Evolutionary conservation across 2,888 invertebrate genomes (phyloP).

Genomic region (Camponotus fellah): DNA sequence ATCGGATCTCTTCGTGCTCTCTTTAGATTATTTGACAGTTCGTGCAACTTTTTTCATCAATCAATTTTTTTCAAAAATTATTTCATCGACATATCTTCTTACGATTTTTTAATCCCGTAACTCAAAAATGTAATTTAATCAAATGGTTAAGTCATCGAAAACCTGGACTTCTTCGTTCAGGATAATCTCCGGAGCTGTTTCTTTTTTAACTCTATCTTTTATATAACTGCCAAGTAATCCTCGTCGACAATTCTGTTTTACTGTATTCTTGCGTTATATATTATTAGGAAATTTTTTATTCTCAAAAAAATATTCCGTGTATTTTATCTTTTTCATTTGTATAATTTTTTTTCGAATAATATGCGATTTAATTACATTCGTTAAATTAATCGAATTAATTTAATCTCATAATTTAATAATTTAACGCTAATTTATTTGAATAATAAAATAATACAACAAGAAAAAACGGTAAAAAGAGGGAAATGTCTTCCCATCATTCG

Average conservation of each 20-base stretch:
- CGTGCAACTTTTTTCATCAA: too few species aligned
- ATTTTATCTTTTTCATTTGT: not conserved
- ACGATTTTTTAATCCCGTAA: not conserved
- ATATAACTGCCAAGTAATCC: not conserved
- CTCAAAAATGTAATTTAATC: constrained; percentile 7
- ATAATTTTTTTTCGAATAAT: not conserved
- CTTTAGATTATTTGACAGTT: not conserved
- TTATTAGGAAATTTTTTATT: not conserved
- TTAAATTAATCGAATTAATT: constrained; percentile 12
- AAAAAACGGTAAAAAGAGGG: not conserved
- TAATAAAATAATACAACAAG: constrained; percentile 2
- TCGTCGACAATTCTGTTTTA: not conserved
- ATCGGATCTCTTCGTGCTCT: not conserved
- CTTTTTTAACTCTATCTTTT: not conserved
- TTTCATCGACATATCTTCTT: not conserved
- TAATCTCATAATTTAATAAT: not conserved
- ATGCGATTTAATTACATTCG: not conserved
- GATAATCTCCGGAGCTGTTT: not conserved
- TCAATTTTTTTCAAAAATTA: not conserved
- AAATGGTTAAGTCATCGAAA: not conserved
- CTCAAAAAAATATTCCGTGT: not conserved
- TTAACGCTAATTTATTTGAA: not conserved
- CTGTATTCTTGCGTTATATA: not conserved
- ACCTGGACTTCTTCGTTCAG: not conserved
- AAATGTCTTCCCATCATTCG: constrained; percentile 15